These are phyloP conservation scores for Sorex maritimensis DNA, from an alignment of 2,797 vertebrate genomes.

Conservation along the genomic window DNA sequence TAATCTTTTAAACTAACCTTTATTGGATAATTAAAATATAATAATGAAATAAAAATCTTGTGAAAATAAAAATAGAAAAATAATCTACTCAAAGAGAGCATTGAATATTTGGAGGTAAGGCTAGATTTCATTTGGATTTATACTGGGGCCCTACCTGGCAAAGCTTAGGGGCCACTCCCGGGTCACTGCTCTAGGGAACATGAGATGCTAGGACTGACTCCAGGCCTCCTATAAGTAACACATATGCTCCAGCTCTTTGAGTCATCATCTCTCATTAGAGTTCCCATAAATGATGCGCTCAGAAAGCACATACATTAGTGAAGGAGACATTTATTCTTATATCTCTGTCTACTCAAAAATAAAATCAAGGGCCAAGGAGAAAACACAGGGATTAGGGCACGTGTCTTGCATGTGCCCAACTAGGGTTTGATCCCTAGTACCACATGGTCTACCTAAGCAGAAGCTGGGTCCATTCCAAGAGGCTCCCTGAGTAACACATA, in stretches of 20 bases:
- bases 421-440: too few species aligned
- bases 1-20: not conserved
- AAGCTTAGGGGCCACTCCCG: too few species aligned
- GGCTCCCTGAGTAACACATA: too few species aligned
- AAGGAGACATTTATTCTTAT: not conserved
- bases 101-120: not conserved
- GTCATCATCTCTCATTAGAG: not conserved
- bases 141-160: too few species aligned
- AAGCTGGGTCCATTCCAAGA: too few species aligned
- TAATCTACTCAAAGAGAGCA: constrained; percentile 17
- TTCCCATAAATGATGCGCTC: constrained; percentile 24
- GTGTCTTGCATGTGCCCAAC: too few species aligned
- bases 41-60: constrained; percentile 17
- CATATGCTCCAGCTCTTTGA: too few species aligned
- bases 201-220: too few species aligned
- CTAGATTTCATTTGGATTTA: not conserved
- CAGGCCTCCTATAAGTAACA: too few species aligned
- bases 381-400: too few species aligned
- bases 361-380: not conserved
- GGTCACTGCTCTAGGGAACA: too few species aligned
- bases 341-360: not conserved
- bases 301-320: not conserved
- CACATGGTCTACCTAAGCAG: too few species aligned
- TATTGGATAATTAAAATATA: constrained; percentile 46
- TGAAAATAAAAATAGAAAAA: constrained; percentile 59